phyloP scores from a whole-genome alignment of 2,888 invertebrate species.

The Philereme transversata region DNA sequence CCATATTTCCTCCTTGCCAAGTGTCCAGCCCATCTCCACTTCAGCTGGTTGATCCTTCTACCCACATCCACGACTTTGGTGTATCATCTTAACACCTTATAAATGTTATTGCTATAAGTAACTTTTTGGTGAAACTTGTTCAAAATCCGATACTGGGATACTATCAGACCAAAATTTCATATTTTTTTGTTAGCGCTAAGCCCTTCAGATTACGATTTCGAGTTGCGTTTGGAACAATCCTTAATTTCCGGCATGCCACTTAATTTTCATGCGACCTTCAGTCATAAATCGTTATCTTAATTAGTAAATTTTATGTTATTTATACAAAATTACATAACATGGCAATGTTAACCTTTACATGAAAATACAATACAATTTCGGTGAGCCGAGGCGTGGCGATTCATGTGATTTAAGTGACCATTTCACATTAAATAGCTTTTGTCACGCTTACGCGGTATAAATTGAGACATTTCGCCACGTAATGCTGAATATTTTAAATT shows the following conservation, averaged over 20 bases:
- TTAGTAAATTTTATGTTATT: slow-evolving; percentile 54
- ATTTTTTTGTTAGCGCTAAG: no score
- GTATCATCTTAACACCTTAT: no score
- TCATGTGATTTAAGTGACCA: slow-evolving; percentile 69
- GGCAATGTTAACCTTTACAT: slow-evolving; percentile 61
- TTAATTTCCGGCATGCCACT: slow-evolving; percentile 29
- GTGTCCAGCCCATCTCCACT: no score
- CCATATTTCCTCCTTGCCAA: no score
- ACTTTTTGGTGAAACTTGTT: no score
- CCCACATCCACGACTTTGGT: no score
- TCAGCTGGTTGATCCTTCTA: no score
- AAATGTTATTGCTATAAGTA: no score
- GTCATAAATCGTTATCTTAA: slow-evolving; percentile 50
- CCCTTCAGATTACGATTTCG: no score
- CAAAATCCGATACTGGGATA: no score
- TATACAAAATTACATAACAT: slow-evolving; percentile 51
- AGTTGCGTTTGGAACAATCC: slow-evolving; percentile 7
- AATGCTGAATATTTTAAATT: slow-evolving; percentile 46
- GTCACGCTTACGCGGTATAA: slow-evolving; percentile 69
- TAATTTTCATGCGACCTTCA: slow-evolving; percentile 35
- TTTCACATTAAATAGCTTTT: slow-evolving; percentile 66
- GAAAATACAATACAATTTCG: slow-evolving; percentile 67
- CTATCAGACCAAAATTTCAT: no score
- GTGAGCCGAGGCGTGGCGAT: slow-evolving; percentile 60
- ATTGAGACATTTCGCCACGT: slow-evolving; percentile 70